Base-by-base conservation (phyloP, 2,797 vertebrate genomes). In the Columba guinea region DNA sequence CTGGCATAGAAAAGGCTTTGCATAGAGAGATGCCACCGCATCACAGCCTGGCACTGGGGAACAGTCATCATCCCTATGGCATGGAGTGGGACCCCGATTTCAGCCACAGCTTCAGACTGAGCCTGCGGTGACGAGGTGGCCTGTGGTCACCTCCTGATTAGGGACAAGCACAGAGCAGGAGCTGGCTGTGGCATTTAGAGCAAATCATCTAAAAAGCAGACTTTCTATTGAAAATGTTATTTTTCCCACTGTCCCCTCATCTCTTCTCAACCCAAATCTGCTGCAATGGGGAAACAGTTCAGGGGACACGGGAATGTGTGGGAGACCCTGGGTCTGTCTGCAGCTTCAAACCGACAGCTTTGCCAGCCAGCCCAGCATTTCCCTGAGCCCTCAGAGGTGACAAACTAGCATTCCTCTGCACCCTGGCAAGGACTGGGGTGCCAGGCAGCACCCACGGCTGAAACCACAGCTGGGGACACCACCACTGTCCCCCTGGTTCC, bases 121-220 rank as follows among this genome's bases (percentile, higher is more conserved):
- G 21, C 32, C 21, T 46, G 51, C 24, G 28, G 37, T 0, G 0
- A 59, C 1, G 0, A 6, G 24, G 16, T 52, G 44, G n/a, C 14
- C 22, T 2, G 10, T 51, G 53, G 37, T 32, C 24, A 6, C 56
- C 51, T 64, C 39, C 62, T 68, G 32, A 77, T 26, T 2, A 0
- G 32, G 53, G 15, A 49, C 46, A 87, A 87, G 41, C 32, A 24
- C 23, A 62, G 73, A 53, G 68, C 27, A 41, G 71, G 14, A 88
- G 46, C 41, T 56, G 23, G 12, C 26, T 27, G 20, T 17, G 32
- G 23, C 16, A 6, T 44, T 52, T 67, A 34, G 44, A 87, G 15
- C 9, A 87, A 82, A 41, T 10, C 3, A 55, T 41, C 63, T 39
- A 37, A 67, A 81, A 91, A 81, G 32, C 51, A 63, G 41, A 41